These are phyloP conservation scores for Crotophaga sulcirostris DNA, from an alignment of 2,113 vertebrate species.

Conservation along the genomic window DNA sequence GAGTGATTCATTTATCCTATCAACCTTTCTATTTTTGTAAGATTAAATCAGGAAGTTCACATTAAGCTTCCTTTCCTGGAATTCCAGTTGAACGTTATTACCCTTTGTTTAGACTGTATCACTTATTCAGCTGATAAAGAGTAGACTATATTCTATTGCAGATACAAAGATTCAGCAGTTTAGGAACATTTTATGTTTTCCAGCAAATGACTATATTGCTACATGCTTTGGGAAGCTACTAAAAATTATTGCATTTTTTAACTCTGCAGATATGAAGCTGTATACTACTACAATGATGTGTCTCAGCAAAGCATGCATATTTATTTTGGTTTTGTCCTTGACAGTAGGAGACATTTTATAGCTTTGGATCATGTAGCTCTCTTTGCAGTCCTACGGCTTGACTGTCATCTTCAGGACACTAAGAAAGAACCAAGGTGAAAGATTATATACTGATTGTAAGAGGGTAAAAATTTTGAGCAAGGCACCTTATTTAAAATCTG, in stretches of 20 bases:
- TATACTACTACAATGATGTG: background rate
- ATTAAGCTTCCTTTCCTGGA: constrained; percentile 67
- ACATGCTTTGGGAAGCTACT: background rate
- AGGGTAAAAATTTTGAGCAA: background rate
- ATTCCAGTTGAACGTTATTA: constrained; percentile 58
- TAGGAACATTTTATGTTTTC: background rate
- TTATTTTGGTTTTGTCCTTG: background rate
- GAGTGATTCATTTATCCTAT: constrained; percentile 60
- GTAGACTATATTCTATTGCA: background rate
- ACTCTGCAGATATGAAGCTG: background rate
- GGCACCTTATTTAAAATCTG: background rate
- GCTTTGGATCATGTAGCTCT: background rate
- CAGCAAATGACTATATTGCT: background rate
- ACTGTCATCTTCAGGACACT: background rate
- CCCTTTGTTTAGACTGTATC: constrained; percentile 63
- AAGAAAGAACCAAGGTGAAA: background rate
- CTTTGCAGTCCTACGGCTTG: background rate
- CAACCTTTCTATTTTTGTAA: constrained; percentile 64
- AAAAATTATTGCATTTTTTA: background rate
- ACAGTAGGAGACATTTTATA: background rate
- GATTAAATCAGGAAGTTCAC: constrained; percentile 60
- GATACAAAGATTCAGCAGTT: constrained; percentile 12
- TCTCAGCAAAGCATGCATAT: background rate
- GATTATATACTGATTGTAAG: background rate
- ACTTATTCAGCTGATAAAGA: constrained; percentile 51